Evolutionary conservation across 2,888 invertebrate species (phyloP).

Genomic region (Dendrolimus houi): DNA sequence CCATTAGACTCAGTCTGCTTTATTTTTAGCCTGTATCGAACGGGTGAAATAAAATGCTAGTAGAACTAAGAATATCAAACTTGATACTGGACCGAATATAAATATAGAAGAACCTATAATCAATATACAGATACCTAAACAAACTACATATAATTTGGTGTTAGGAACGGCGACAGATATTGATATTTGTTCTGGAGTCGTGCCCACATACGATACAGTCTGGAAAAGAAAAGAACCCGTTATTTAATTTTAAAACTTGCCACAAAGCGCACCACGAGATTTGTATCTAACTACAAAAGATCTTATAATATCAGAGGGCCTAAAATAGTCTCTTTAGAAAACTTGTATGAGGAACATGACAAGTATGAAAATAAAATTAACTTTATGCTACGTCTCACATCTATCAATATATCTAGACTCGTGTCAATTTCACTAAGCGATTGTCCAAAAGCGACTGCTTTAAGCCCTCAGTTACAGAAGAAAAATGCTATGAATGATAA

Average conservation of each 20-base stretch:
- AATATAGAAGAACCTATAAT: constrained; percentile 34
- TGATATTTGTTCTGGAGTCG: constrained; percentile 33
- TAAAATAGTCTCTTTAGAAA: no score
- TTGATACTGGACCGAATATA: constrained; percentile 34
- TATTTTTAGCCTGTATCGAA: constrained; percentile 12
- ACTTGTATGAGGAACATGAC: no score
- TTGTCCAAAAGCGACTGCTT: no score
- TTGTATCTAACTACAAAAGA: no score
- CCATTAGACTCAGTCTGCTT: constrained; percentile 6
- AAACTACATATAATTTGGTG: constrained; percentile 23
- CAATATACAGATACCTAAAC: constrained; percentile 32
- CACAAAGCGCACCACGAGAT: no score
- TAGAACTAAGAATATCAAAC: constrained; percentile 23
- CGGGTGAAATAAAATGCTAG: constrained; percentile 18
- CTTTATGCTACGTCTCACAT: no score
- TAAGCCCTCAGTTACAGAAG: no score
- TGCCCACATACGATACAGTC: constrained; percentile 41
- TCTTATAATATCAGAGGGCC: no score
- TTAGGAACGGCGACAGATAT: constrained; percentile 21
- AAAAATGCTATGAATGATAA: no score
- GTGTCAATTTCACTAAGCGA: no score
- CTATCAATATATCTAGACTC: no score
- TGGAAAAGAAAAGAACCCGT: constrained; percentile 26
- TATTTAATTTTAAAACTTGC: not conserved
- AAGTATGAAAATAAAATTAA: no score